Percentiles rank a stretch among this genome's conserved stretches.
phyloP scores from a whole-genome alignment of 2,888 invertebrate genomes.

The Rhyacophila evoluta region DNA sequence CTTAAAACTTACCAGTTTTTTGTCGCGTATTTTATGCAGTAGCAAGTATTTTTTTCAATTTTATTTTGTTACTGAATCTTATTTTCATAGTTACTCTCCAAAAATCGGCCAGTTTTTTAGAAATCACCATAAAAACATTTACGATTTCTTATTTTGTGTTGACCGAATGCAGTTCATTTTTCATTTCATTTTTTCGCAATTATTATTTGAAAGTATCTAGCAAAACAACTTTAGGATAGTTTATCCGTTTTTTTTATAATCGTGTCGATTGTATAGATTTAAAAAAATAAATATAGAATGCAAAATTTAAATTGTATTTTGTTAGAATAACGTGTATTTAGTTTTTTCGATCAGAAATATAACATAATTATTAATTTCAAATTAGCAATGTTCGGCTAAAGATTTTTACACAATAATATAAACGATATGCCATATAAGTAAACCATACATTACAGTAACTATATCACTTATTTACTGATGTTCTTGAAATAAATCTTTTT shows the following conservation, averaged over 20 bases:
- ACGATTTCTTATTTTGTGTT: conserved; percentile 5
- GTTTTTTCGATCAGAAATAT: too few species aligned
- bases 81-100: not conserved
- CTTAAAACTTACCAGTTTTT: not conserved
- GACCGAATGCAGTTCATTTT: not conserved
- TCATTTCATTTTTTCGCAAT: not conserved
- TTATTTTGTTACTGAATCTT: not conserved
- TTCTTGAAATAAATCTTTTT: too few species aligned
- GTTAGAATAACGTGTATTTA: not conserved
- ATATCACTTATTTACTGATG: too few species aligned
- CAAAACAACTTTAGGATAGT: not conserved
- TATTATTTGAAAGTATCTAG: not conserved
- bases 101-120: not conserved
- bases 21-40: not conserved
- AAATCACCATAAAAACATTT: not conserved
- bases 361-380: too few species aligned
- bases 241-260: not conserved
- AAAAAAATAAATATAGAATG: not conserved
- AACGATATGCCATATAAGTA: too few species aligned
- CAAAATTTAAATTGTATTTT: not conserved
- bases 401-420: too few species aligned
- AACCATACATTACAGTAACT: too few species aligned
- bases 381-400: too few species aligned
- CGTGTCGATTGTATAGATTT: not conserved
- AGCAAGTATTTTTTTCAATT: not conserved